Evolutionary conservation across 1,140 invertebrate species (phyloP), one percentile per base, ranked within the genome.

Genomic region (Heliconius eleuchia): DNA sequence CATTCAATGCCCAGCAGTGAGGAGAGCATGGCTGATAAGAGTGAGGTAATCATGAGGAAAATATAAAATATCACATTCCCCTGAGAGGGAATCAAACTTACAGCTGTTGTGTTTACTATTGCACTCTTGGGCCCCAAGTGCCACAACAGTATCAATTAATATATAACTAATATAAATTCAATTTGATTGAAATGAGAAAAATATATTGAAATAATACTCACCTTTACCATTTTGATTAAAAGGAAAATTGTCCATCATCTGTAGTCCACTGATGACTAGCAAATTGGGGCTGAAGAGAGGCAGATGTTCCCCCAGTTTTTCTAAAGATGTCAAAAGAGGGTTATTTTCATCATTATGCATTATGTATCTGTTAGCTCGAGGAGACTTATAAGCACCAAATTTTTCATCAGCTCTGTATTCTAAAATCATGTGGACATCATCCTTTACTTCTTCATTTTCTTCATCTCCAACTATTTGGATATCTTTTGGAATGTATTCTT

Each of bases 201-300:
- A 19, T 52, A 52, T 18, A 27, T 11, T n/a, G 27, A 70, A 80
- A 57, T 30, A 55, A 73, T 75, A 80, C 57, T 81, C 85, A 90
- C 88, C 91, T 92, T 66, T 89, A 42, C 81, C 86, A 88, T 92
- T 89, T 96, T 96, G 96, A 80, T 93, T 91, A 84, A 97, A 98
- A 52, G 97, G 97, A 93, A 97, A 98, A 91, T 97, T 98, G 89
- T 98, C 98, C 97, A 98, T 98, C 97, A 98, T 97, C 89, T 98
- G 98, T 34, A 98, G 89, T 1, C 98, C 98, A 87, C 97, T 97
- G 60, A 98, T 95, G 82, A 98, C 97, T 76, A 98, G 93, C 77
- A 98, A 94, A 86, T 97, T 95, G 13, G 98, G 97, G 39, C 96
- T 95, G 85, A 97, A 98, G 1, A 90, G 88, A 18, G 95, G 88